phyloP scores from a whole-genome alignment of 2,888 invertebrate species.

The Helobdella robusta region DNA sequence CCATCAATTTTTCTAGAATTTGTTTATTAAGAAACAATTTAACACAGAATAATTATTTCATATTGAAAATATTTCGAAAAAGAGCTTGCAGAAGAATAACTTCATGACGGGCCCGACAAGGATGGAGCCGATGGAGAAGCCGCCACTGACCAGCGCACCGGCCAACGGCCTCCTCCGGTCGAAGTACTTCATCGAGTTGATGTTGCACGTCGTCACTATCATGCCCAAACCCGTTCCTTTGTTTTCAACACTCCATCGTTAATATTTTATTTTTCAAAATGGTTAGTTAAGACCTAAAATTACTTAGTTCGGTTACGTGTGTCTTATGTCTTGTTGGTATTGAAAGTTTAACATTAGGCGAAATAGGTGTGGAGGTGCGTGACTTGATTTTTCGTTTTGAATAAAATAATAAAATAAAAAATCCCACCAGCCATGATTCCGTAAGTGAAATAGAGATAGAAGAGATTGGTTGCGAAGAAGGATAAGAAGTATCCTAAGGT shows the following conservation, averaged over 20 bases:
- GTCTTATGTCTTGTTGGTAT: too few species aligned
- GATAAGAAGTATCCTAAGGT: constrained; percentile 25
- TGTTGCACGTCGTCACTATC: constrained; percentile 25
- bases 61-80: not conserved
- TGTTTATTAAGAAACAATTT: not conserved
- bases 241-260: not conserved
- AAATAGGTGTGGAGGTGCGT: not conserved
- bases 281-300: too few species aligned
- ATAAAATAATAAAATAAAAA: not conserved
- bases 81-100: not conserved
- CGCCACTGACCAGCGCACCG: constrained; percentile 28
- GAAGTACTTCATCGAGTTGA: constrained; percentile 31
- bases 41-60: not conserved
- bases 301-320: too few species aligned
- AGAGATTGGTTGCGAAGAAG: constrained; percentile 25
- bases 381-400: not conserved
- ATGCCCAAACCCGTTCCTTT: constrained; percentile 28
- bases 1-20: not conserved
- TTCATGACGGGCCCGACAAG: constrained; percentile 22
- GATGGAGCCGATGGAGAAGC: constrained; percentile 30
- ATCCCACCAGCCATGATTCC: constrained; percentile 27
- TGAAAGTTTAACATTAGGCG: not conserved
- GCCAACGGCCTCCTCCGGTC: constrained; percentile 30
- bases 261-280: not conserved
- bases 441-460: constrained; percentile 24